Evolutionary conservation across 2,113 vertebrate species (phyloP).

Genomic region (Leptosomus discolor): DNA sequence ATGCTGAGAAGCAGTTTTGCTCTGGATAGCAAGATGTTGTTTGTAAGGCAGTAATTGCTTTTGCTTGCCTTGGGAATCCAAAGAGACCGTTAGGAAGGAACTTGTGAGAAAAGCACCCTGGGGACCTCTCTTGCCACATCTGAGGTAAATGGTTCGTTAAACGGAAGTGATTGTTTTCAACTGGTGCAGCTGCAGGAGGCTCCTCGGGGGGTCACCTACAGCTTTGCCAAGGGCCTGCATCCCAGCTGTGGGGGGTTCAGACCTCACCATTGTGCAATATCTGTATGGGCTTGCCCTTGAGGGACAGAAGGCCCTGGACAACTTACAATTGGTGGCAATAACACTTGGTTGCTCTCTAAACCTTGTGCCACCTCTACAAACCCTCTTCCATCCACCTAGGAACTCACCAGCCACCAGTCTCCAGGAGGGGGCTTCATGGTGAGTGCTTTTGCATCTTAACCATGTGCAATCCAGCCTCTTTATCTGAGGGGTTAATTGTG

Average conservation of each 20-base stretch:
- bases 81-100: neutral
- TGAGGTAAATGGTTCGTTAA: constrained; percentile 3
- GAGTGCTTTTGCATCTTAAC: neutral
- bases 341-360: neutral
- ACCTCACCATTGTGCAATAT: neutral
- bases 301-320: neutral
- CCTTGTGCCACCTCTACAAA: neutral
- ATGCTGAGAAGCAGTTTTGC: neutral
- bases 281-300: neutral
- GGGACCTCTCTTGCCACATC: neutral
- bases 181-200: neutral
- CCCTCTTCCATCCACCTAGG: neutral
- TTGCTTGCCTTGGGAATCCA: neutral
- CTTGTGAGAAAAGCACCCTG: neutral
- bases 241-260: neutral
- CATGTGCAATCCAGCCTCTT: neutral
- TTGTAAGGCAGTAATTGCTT: neutral
- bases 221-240: neutral
- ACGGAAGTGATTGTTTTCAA: neutral
- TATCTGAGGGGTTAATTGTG: neutral
- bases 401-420: neutral
- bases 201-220: neutral
- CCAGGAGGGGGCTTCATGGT: neutral
- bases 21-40: neutral
- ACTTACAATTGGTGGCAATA: neutral